A percentile compares a stretch with the other conserved stretches of the same genome.
Evolutionary conservation across 2,113 vertebrate species (phyloP).

Genomic region (Felis chaus): DNA sequence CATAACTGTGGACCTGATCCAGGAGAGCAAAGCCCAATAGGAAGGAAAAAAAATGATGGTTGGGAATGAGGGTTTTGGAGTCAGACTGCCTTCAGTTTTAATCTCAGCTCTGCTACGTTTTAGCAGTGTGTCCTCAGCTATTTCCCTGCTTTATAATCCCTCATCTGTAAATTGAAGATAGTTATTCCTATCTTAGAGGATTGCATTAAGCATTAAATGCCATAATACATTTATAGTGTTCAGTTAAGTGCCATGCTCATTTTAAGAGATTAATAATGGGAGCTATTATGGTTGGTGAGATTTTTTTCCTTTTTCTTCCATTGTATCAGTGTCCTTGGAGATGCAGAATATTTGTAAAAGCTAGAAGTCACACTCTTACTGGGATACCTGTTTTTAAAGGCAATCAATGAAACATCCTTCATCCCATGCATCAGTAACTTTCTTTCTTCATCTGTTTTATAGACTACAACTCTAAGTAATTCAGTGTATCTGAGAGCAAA

Average conservation of each 20-base stretch:
- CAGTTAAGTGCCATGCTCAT: background rate
- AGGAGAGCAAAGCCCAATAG: background rate
- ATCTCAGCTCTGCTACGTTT: background rate
- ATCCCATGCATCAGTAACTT: background rate
- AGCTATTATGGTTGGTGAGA: background rate
- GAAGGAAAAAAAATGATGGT: background rate
- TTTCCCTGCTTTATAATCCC: background rate
- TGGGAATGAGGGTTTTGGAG: background rate
- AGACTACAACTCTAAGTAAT: background rate
- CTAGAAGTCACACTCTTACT: background rate
- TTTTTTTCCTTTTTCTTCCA: background rate
- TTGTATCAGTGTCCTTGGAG: background rate
- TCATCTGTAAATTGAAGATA: background rate
- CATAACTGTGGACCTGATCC: background rate
- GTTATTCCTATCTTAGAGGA: background rate
- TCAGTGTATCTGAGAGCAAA: background rate
- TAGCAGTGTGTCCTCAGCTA: background rate
- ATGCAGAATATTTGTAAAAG: background rate
- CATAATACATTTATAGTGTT: background rate
- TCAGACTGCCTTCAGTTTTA: background rate
- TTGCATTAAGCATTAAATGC: background rate
- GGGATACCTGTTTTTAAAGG: background rate
- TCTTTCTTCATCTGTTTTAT: background rate
- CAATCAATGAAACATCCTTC: background rate
- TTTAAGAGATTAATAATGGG: slow-evolving; percentile 36